Conservation (phyloP, 64 coral and sea anemone genomes). For the Montipora foliosa region DNA sequence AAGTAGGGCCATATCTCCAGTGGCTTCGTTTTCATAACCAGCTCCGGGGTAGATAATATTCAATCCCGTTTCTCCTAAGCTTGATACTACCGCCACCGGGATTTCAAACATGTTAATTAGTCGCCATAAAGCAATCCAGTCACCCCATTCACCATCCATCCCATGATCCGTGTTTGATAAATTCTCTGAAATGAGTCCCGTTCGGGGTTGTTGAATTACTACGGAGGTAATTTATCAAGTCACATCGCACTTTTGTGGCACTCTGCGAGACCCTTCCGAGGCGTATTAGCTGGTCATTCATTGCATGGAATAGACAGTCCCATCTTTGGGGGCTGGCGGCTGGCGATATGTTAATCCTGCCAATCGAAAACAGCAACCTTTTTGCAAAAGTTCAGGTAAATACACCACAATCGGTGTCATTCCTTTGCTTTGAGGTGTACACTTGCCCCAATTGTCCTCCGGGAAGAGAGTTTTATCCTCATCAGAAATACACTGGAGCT, state of each 20-base stretch:
- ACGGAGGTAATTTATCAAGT: too few relatives aligned
- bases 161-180: background rate
- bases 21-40: too few relatives aligned
- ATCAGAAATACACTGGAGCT: background rate
- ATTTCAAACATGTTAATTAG: background rate
- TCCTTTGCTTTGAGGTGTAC: background rate
- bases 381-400: background rate
- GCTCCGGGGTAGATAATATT: too few relatives aligned
- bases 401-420: background rate
- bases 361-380: background rate
- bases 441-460: background rate
- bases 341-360: background rate
- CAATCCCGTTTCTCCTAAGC: too few relatives aligned
- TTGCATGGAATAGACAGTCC: constrained; percentile 37
- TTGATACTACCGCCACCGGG: too few relatives aligned
- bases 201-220: too few relatives aligned
- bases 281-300: constrained; percentile 33
- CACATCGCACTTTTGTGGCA: too few relatives aligned
- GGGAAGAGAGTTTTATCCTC: background rate
- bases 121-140: constrained; percentile 35
- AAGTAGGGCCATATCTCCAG: too few relatives aligned
- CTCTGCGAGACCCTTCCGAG: background rate
- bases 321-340: background rate
- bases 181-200: constrained; percentile 2
- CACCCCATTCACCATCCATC: constrained; percentile 27